Evolutionary conservation across 2,113 vertebrate species (phyloP), one percentile per base, ranked within the genome.

Genomic region (Grammomys surdaster): DNA sequence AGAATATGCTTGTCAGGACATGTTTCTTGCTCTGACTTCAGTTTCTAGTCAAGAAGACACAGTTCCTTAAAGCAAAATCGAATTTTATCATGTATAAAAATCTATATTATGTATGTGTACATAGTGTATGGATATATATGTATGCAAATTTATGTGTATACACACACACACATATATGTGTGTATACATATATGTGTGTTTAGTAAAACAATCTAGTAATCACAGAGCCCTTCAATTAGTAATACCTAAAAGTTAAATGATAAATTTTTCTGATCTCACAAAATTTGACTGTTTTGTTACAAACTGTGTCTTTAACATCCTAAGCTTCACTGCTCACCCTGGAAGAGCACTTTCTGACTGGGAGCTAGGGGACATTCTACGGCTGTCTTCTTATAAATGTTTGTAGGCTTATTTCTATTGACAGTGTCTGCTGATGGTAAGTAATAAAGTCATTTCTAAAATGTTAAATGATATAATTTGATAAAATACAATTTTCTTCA

Each of bases 161-260:
- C 17, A 26, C 40, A 7, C 40, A 19, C 4, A 56, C 8, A 22
- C 12, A 56, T 16, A 56, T 56, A 56, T 56, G 51, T 51, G 11
- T 51, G 2, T 3, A 20, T 20, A 20, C 36, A 28, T 13, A 4
- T 1, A 17, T 26, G 9, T 70, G 14, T n/a, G 1, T 1, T 69
- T 56, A 75, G 82, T 69, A 54, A 24, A 87, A 17, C 9, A 69
- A 56, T 22, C 5, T 58, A 91, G 48, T 8, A 63, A 28, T 92
- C 17, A 84, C 22, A 85, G 11, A n/a, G 40, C 43, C 10, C 73
- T 72, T 65, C 10, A 88, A 89, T n/a, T 76, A 91, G 56, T 56
- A 65, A 76, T 14, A 22, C 24, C 10, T 89, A 89, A 89, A 78
- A 80, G 19, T 80, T 17, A n/a, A 12, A 51, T 65, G 28, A 24